Conservation (phyloP, 2,888 invertebrate species). For the Leptopilina syphax region DNA sequence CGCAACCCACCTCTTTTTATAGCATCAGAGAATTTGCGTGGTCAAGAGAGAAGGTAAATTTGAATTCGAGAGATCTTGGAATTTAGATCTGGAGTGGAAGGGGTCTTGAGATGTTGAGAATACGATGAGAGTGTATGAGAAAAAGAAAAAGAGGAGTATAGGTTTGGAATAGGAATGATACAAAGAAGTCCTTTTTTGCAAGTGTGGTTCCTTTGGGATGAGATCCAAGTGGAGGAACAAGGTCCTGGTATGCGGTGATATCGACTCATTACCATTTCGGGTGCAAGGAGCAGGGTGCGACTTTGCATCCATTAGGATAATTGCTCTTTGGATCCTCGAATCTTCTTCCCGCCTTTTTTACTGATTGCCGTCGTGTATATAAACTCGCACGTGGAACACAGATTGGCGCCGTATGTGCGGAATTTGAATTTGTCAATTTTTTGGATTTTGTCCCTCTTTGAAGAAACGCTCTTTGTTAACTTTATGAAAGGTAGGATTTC, state of each 20-base stretch:
- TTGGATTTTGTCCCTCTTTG: neutral
- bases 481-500: no score
- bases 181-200: slow-evolving; percentile 6
- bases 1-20: neutral
- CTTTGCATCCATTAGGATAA: slow-evolving; percentile 77
- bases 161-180: slow-evolving; percentile 29
- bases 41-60: slow-evolving; percentile 30
- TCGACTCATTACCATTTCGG: slow-evolving; percentile 76
- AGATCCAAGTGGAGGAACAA: slow-evolving; percentile 69
- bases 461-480: no score
- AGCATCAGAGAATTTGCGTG: neutral
- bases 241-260: slow-evolving; percentile 76
- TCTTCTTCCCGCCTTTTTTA: slow-evolving; percentile 58
- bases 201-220: slow-evolving; percentile 39
- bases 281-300: slow-evolving; percentile 72
- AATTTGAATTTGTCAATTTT: slow-evolving; percentile 4
- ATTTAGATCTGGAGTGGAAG: slow-evolving; percentile 37
- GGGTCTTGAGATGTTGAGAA: slow-evolving; percentile 35
- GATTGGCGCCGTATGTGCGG: slow-evolving; percentile 24
- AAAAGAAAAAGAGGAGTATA: slow-evolving; percentile 10
- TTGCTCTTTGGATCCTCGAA: slow-evolving; percentile 67
- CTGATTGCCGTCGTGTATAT: slow-evolving; percentile 59
- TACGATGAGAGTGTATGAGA: slow-evolving; percentile 22
- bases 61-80: slow-evolving; percentile 36
- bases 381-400: slow-evolving; percentile 58